Conservation (phyloP, 2,888 invertebrate genomes). For the Andrena fulva region DNA sequence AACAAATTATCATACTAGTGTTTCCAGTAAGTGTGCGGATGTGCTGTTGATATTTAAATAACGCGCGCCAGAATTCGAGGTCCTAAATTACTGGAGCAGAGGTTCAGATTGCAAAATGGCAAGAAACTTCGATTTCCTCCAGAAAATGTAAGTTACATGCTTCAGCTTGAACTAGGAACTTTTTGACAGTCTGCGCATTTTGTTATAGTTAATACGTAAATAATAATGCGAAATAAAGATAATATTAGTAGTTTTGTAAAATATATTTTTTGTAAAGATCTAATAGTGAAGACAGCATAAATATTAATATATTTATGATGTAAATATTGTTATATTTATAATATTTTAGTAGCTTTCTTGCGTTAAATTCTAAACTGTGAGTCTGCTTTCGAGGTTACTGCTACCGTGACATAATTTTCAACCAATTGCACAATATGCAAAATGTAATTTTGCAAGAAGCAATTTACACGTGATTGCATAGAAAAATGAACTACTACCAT, state of each 20-base stretch:
- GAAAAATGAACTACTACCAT: too few relatives aligned
- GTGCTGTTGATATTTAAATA: neutral
- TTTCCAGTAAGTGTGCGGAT: neutral
- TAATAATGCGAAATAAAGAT: neutral
- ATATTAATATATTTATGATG: neutral
- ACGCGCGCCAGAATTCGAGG: neutral
- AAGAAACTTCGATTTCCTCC: neutral
- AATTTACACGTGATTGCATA: neutral
- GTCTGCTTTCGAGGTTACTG: neutral
- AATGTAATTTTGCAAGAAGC: neutral
- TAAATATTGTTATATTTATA: neutral
- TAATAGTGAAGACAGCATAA: neutral
- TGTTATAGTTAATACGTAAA: neutral
- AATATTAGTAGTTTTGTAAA: neutral
- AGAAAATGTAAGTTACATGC: neutral
- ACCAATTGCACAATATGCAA: neutral
- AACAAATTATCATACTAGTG: neutral
- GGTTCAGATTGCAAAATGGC: neutral
- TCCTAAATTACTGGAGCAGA: neutral
- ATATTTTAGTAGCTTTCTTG: neutral
- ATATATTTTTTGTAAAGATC: too few relatives aligned
- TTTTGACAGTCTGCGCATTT: neutral
- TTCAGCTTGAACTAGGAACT: neutral
- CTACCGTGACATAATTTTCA: constrained; percentile 24
- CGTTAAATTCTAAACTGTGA: too few relatives aligned